phyloP scores from a whole-genome alignment of 2,113 vertebrate genomes.

The Paradoxurus hermaphroditus region DNA sequence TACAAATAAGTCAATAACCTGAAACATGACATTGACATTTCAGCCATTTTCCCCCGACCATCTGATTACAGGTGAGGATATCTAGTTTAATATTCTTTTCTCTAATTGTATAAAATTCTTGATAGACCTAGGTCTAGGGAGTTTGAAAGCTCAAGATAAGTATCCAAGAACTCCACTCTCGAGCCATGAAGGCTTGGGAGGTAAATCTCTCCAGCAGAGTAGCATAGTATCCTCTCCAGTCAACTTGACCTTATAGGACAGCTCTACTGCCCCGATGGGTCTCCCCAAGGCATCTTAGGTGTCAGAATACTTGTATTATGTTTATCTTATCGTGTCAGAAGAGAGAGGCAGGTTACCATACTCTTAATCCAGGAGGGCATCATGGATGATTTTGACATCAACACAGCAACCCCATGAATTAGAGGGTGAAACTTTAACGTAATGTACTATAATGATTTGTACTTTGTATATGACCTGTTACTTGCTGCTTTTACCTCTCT shows the following conservation, averaged over 20 bases:
- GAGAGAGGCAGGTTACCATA: neutral
- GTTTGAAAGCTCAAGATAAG: neutral
- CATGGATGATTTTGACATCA: neutral
- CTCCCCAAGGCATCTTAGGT: accelerated
- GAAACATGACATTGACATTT: neutral
- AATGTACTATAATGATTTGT: neutral
- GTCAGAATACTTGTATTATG: neutral
- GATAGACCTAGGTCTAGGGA: neutral
- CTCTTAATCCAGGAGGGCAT: neutral
- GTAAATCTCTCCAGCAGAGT: neutral
- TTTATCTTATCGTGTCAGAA: neutral
- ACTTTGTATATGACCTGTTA: neutral
- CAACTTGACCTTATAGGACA: neutral
- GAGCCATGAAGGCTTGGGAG: too few relatives aligned
- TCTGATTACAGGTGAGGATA: neutral
- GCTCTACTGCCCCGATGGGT: neutral
- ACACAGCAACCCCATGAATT: neutral
- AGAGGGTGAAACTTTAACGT: neutral
- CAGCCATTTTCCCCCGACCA: neutral
- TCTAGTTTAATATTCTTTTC: neutral
- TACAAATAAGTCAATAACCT: neutral
- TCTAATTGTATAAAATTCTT: neutral
- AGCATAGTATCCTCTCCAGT: neutral
- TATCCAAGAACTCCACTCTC: neutral
- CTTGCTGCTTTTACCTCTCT: neutral